Evolutionary conservation across 2,888 invertebrate genomes (phyloP), one percentile per base, ranked within the genome.

Genomic region (Dorcus parallelipipedus): DNA sequence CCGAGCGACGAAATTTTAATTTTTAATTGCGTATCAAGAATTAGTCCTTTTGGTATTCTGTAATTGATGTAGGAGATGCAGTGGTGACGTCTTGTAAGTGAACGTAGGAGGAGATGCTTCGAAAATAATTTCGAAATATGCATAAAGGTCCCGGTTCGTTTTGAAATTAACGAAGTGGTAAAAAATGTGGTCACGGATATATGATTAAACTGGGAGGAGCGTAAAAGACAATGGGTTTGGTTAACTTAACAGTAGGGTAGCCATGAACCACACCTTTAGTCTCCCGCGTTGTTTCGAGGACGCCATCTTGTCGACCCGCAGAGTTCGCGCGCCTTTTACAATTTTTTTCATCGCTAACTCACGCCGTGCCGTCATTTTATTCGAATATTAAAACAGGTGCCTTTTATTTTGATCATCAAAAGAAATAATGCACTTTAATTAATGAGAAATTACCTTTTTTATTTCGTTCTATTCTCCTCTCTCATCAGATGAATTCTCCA

Each of bases 171-270:
- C 47, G 54, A 47, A 47, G 47, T 47, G 45, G 45, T 45, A 54
- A 54, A 54, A 47, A 54, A 54, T 45, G 54, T 45, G 54, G 45
- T 47, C 58, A 54, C 58, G 45, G 58, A 50, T 58, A 58, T 49
- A 62, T 67, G 60, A 68, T 68, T 67, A 68, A 62, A 65, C 62
- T 67, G 69, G 69, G 69, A 68, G 69, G 69, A 69, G 67, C 67
- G 54, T 64, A 61, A 64, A 67, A 69, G 67, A 69, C 69, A 69
- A 69, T 69, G 67, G 69, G 66, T 67, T 67, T 64, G 67, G 67
- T 67, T 66, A 64, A 59, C 61, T 64, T 65, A 63, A 64, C 64
- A 64, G 68, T 67, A 66, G 69, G 66, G 64, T 65, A 64, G 59
- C 67, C 64, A 64, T 60, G 64, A 62, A 68, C 69, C 69, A 66